Evolutionary conservation across 1,140 invertebrate genomes (phyloP), one percentile per base, ranked within the genome.

Genomic region (Chironomus striatipennis): DNA sequence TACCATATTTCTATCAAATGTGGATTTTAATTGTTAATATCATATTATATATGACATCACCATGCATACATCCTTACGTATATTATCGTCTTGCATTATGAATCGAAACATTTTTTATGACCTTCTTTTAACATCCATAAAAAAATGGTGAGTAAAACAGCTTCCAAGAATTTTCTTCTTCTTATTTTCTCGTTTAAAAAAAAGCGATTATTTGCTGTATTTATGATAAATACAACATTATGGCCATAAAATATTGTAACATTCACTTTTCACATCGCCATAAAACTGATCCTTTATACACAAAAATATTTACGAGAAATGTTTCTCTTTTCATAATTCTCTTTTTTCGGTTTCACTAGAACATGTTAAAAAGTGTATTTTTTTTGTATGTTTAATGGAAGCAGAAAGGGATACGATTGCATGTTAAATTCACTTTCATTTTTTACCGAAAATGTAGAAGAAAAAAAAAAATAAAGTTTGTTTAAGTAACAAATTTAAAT

Each of bases 1-100:
- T 57, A n/a, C 47, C 47, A 57, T 57, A 57, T 57, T 57, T 57
- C 47, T 57, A 57, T 57, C 47, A 57, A 57, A 57, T 57, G 47
- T 57, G 47, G 47, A 57, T 57, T 57, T 57, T 57, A 57, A 57
- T 57, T 57, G 47, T 57, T 10, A 15, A 57, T 57, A 57, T 57
- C n/a, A n/a, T n/a, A n/a, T 57, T 57, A 57, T 57, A n/a, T 34
- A 34, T 34, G 24, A 34, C 24, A 34, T 34, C 24, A 34, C 24
- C 24, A 34, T 34, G 24, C 24, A 34, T 34, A 2, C 5, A 34
- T 34, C 5, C 5, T 34, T 34, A 34, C 5, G 24, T 34, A 34
- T 34, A 1, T 1, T 34, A 34, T 34, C 24, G 24, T 5, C 5
- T 34, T 57, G 47, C 47, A n/a, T n/a, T 12, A n/a, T 57, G 5